phyloP scores from a whole-genome alignment of 2,113 vertebrate genomes.

The Dendrocopos noguchii region DNA sequence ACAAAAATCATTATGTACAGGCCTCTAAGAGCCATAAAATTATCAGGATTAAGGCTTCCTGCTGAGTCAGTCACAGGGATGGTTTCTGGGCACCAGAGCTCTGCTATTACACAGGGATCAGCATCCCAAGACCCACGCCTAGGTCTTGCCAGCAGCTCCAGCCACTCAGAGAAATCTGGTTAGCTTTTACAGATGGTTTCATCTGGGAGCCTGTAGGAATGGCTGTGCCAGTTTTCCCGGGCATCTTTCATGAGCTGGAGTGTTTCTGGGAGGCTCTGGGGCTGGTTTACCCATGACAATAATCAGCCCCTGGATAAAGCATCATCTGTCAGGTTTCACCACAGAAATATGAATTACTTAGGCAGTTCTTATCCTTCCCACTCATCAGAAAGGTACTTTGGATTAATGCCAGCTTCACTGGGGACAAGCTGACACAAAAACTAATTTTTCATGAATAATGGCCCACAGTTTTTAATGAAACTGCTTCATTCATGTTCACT shows the following conservation, averaged over 20 bases:
- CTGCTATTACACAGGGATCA: not conserved
- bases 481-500: not conserved
- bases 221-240: not conserved
- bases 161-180: not conserved
- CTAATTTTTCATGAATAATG: slow-evolving; percentile 19
- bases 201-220: not conserved
- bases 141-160: not conserved
- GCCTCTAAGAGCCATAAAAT: slow-evolving; percentile 8
- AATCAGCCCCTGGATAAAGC: not conserved
- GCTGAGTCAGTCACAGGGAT: slow-evolving; percentile 5
- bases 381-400: not conserved
- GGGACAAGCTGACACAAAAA: slow-evolving; percentile 2
- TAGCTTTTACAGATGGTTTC: slow-evolving; percentile 8
- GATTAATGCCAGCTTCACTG: not conserved
- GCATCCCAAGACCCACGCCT: fast-evolving
- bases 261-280: not conserved
- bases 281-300: not conserved
- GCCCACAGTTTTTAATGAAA: slow-evolving; percentile 8
- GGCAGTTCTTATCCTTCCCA: not conserved
- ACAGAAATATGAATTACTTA: slow-evolving; percentile 12
- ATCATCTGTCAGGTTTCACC: not conserved
- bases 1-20: slow-evolving; percentile 21
- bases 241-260: not conserved
- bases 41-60: slow-evolving; percentile 20
- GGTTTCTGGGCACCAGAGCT: not conserved